Base-by-base conservation (phyloP, 2,888 invertebrate genomes). In the Busseola fusca region DNA sequence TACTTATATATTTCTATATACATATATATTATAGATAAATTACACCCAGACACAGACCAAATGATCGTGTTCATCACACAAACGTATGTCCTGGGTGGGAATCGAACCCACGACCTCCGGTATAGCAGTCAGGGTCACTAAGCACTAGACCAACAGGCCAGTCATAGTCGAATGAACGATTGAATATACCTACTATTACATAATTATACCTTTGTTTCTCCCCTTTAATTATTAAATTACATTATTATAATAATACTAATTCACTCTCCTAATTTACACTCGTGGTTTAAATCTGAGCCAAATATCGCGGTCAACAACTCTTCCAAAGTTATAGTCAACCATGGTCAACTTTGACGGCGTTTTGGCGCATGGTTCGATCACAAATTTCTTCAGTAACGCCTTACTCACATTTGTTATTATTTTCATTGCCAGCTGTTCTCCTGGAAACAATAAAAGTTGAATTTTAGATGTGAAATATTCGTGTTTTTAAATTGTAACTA, bases 321-420 rank as follows among this genome's bases (percentile, higher is more conserved):
- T 89, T 3, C 88, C 88, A 42, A 94, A 95, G 85, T 93, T 91
- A 74, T 92, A 90, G 69, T 95, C 95, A 0, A 84, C 82, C 59
- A 92, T 78, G 0, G 84, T 83, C 0, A 95, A 80, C 10, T 82
- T 73, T 0, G 83, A 69, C 0, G 93, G 93, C 0, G 94, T 94
- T 63, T 81, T 90, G 0, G 76, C 83, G 52, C 91, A 90, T 0
- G 90, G 83, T 57, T 91, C 88, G 0, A 95, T 83, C 30, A 88
- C 82, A 71, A 89, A 95, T 42, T 88, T 89, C 50, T 87, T 84
- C 45, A 95, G 70, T 58, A 95, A 76, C 0, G 84, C 76, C 52
- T 83, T 87, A 1, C 91, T 84, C 0, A 95, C 88, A 5, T 78
- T 81, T 45, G 84, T 89, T 40, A 94, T 88, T 14, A 94, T 93